A percentile compares a stretch with the other conserved stretches of the same genome.
phyloP scores from a whole-genome alignment of 1,140 invertebrate species.

The Rhopalosiphum padi region DNA sequence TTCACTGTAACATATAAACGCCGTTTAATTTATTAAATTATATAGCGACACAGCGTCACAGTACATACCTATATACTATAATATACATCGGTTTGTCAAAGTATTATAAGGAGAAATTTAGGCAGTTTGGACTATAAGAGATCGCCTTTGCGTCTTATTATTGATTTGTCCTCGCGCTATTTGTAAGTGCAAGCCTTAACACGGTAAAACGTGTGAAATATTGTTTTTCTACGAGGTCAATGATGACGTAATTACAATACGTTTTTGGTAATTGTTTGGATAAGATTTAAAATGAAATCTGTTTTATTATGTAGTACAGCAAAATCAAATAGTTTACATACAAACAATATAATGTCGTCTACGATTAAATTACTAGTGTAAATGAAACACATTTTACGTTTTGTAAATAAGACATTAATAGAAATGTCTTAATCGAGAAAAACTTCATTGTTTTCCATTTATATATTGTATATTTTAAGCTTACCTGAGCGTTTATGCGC shows the following conservation, averaged over 20 bases:
- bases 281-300: too few relatives aligned
- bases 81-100: neutral
- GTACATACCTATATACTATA: neutral
- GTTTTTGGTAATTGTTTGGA: too few relatives aligned
- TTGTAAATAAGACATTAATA: neutral
- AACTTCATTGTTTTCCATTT: neutral
- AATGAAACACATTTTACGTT: neutral
- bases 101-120: neutral
- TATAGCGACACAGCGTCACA: neutral
- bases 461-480: neutral
- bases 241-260: too few relatives aligned
- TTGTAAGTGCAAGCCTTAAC: too few relatives aligned
- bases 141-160: neutral
- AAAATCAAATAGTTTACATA: too few relatives aligned
- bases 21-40: slow-evolving; percentile 41
- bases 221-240: too few relatives aligned
- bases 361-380: neutral
- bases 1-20: slow-evolving; percentile 38
- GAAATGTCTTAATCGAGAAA: neutral
- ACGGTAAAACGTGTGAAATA: too few relatives aligned
- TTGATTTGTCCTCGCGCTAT: too few relatives aligned
- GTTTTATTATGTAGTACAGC: too few relatives aligned
- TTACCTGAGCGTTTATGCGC: neutral
- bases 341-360: neutral
- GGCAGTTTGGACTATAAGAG: neutral